Evolutionary conservation across 1,140 invertebrate genomes (phyloP), one percentile per base, ranked within the genome.

Genomic region (Nautilus pompilius): DNA sequence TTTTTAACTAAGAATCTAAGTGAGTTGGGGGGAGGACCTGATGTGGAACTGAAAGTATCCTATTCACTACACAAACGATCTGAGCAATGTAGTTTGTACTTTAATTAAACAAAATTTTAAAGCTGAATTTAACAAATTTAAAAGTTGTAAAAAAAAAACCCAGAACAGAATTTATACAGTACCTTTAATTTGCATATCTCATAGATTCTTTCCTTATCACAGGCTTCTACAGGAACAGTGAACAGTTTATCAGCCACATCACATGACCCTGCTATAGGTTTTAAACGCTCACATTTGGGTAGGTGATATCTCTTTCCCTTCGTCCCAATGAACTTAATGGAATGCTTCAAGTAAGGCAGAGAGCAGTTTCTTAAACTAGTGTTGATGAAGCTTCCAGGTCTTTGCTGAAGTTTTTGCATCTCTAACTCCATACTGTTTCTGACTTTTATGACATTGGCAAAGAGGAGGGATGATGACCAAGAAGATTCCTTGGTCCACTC

Each of bases 241-340:
- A 75, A 75, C 32, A 71, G 49, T 36, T 69, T 32, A 3, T 65
- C 41, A 3, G 71, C 71, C 20, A 70, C 22, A 13, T 64, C 58
- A 67, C 73, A 75, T 6, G 71, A 71, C 3, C 66, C 66, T 17
- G 55, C 57, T 0, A 62, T 41, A 20, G 73, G 73, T 28, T 54
- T 20, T 10, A 69, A 58, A 32, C 69, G 63, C 24, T 53, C 34
- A 57, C 73, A 75, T 22, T n/a, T n/a, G n/a, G n/a, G n/a, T n/a
- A n/a, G n/a, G n/a, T n/a, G n/a, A n/a, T n/a, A n/a, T n/a, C n/a
- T n/a, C n/a, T n/a, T n/a, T n/a, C n/a, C n/a, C n/a, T n/a, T n/a
- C n/a, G n/a, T n/a, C n/a, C n/a, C n/a, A n/a, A n/a, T n/a, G n/a
- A n/a, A n/a, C n/a, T n/a, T n/a, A n/a, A n/a, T n/a, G n/a, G n/a